Evolutionary conservation across 2,888 invertebrate species (phyloP).

Genomic region (Ptychoptera albimana): DNA sequence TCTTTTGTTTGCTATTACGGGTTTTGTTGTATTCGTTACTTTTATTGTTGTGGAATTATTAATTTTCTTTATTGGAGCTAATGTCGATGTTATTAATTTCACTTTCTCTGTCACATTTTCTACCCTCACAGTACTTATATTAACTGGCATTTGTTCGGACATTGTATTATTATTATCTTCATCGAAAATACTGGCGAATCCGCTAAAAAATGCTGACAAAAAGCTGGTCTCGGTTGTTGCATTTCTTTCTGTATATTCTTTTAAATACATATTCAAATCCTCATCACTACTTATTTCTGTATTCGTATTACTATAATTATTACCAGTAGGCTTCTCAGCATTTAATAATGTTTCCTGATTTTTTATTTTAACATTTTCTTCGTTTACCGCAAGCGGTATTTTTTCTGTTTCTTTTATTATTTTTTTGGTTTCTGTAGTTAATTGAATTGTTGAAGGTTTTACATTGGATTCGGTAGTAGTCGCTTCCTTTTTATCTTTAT

Average conservation of each 20-base stretch:
- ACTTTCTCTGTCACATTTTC: background rate
- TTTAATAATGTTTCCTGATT: background rate
- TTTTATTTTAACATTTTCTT: too few relatives aligned
- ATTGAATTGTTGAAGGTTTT: too few relatives aligned
- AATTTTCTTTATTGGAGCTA: background rate
- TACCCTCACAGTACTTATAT: background rate
- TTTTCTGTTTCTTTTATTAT: too few relatives aligned
- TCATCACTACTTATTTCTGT: background rate
- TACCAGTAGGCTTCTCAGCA: background rate
- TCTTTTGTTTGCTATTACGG: too few relatives aligned
- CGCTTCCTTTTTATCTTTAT: too few relatives aligned
- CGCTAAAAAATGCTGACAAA: slow-evolving; percentile 8
- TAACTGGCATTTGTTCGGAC: too few relatives aligned
- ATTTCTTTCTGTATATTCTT: background rate
- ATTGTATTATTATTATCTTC: slow-evolving; percentile 1
- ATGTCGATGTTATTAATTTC: background rate
- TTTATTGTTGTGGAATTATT: too few relatives aligned
- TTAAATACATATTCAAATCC: background rate
- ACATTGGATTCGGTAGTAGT: too few relatives aligned
- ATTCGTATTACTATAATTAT: background rate
- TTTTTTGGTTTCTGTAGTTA: too few relatives aligned
- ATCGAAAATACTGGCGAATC: slow-evolving; percentile 8
- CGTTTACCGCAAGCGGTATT: too few relatives aligned
- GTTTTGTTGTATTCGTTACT: background rate
- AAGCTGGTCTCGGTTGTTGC: slow-evolving; percentile 2